phyloP scores from a whole-genome alignment of 2,888 invertebrate species.

The Papilio gigon region DNA sequence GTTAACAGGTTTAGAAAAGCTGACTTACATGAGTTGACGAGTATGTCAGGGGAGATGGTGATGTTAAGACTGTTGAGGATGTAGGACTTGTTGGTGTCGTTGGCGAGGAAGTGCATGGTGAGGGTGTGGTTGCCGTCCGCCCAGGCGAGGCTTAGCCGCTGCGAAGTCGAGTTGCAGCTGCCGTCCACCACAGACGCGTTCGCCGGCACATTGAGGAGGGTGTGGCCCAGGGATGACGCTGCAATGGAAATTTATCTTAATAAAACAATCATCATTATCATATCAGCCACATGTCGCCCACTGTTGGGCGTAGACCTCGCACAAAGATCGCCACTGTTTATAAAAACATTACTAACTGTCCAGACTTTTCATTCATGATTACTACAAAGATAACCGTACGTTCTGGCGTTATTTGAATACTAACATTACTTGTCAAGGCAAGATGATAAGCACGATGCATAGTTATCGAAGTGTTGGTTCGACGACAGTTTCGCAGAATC shows the following conservation, averaged over 20 bases:
- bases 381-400: too few species aligned
- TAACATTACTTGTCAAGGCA: neutral
- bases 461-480: neutral
- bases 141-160: conserved; percentile 62
- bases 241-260: conserved; percentile 40
- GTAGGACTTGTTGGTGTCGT: conserved; percentile 64
- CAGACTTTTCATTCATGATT: too few species aligned
- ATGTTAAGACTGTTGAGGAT: conserved; percentile 62
- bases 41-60: conserved; percentile 65
- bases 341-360: too few species aligned
- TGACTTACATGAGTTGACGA: conserved; percentile 69
- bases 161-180: conserved; percentile 59
- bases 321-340: too few species aligned
- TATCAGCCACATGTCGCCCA: too few species aligned
- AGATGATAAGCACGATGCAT: neutral
- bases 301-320: too few species aligned
- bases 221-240: conserved; percentile 55
- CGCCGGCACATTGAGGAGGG: conserved; percentile 64
- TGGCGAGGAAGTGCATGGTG: conserved; percentile 60
- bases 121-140: conserved; percentile 54
- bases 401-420: neutral
- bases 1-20: neutral
- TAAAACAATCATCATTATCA: too few species aligned
- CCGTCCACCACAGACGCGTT: conserved; percentile 59
- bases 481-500: conserved; percentile 12